Percentiles rank a stretch among this genome's conserved stretches.
Conservation (phyloP, 2,888 invertebrate species). For the Scaptomyza parva region DNA sequence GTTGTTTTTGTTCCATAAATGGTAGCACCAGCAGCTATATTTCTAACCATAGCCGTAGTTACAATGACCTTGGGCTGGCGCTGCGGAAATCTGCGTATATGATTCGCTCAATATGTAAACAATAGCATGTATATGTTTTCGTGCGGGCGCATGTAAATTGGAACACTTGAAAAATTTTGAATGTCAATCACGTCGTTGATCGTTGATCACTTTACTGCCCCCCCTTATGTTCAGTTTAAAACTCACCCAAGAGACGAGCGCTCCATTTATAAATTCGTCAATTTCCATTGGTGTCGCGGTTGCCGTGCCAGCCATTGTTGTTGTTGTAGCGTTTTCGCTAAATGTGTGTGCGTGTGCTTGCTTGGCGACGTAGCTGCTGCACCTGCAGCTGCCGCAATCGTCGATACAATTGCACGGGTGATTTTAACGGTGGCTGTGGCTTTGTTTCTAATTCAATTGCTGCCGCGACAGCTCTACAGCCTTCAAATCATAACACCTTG, state of each 20-base stretch:
- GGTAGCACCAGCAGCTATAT: conserved; percentile 24
- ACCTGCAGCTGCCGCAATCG: conserved; percentile 57
- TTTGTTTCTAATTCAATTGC: conserved; percentile 54
- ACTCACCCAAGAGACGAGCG: conserved; percentile 94
- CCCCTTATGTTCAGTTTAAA: conserved; percentile 40
- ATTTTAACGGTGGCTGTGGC: conserved; percentile 26
- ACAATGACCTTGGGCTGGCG: conserved; percentile 70
- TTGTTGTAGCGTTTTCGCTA: conserved; percentile 39
- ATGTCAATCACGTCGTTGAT: conserved; percentile 63
- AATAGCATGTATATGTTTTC: conserved; percentile 14
- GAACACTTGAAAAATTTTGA: conserved; percentile 47
- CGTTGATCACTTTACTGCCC: conserved; percentile 17
- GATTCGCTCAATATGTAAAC: neutral
- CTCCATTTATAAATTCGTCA: conserved; percentile 93
- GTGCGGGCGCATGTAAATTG: conserved; percentile 52
- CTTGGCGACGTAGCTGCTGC: conserved; percentile 47
- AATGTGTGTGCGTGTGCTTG: conserved; percentile 32
- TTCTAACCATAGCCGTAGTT: conserved; percentile 53
- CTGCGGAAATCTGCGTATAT: conserved; percentile 41
- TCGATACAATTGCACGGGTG: conserved; percentile 28
- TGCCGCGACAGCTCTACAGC: conserved; percentile 53
- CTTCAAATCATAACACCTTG: conserved; percentile 55
- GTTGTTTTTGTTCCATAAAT: conserved; percentile 51
- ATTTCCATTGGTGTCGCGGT: conserved; percentile 88
- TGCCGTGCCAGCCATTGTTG: conserved; percentile 74